These are phyloP conservation scores for Symphodus melops DNA, from an alignment of 2,113 vertebrate species.

Conservation along the genomic window DNA sequence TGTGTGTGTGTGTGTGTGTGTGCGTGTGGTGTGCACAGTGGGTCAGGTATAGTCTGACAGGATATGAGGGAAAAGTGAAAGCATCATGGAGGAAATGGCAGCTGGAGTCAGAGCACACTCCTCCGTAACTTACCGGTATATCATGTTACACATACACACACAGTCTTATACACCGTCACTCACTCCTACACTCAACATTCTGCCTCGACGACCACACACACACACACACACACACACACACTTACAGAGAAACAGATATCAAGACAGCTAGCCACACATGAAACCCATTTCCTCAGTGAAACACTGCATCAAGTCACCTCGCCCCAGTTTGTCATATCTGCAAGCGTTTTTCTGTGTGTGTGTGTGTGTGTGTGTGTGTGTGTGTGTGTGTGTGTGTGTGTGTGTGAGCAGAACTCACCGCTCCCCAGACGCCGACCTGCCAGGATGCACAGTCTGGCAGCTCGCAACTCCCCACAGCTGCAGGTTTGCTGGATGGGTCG, in stretches of 20 bases:
- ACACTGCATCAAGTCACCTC: constrained; percentile 40
- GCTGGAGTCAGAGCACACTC: constrained; percentile 62
- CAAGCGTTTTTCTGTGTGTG: neutral
- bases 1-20: constrained; percentile 27
- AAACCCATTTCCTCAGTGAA: constrained; percentile 63
- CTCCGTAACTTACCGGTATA: constrained; percentile 39
- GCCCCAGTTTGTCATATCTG: constrained; percentile 4
- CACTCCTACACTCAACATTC: constrained; percentile 34
- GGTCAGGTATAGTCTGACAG: constrained; percentile 68
- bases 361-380: constrained; percentile 11
- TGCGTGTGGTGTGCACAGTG: constrained; percentile 21
- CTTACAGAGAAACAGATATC: constrained; percentile 22
- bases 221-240: constrained; percentile 12
- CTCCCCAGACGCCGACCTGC: constrained; percentile 94
- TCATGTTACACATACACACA: constrained; percentile 51
- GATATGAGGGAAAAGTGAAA: constrained; percentile 74
- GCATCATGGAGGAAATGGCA: constrained; percentile 66
- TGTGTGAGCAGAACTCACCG: constrained; percentile 83
- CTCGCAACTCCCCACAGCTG: constrained; percentile 84
- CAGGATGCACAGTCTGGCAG: constrained; percentile 90
- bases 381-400: constrained; percentile 13
- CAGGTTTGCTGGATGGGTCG: constrained; percentile 84
- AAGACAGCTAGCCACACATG: constrained; percentile 52
- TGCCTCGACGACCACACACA: constrained; percentile 32
- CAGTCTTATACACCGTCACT: constrained; percentile 22